Conservation (phyloP, 2,888 invertebrate species). For the Schizaphis graminum region DNA sequence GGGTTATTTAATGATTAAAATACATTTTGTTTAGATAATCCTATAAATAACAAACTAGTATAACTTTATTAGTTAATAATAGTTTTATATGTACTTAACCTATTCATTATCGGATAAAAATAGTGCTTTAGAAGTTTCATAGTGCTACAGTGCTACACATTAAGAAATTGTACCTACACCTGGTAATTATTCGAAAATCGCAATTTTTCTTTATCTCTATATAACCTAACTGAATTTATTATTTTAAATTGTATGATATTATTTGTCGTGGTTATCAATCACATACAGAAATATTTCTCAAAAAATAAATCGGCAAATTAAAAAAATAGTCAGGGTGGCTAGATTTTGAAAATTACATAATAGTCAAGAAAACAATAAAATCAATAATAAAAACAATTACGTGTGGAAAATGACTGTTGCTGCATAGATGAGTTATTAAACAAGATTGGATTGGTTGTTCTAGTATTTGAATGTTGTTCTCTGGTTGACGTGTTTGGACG, state of each 20-base stretch:
- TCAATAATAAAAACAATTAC: background rate
- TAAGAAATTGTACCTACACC: background rate
- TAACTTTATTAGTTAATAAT: background rate
- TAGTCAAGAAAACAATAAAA: background rate
- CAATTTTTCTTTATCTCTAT: background rate
- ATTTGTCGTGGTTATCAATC: background rate
- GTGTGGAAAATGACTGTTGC: slow-evolving; percentile 41
- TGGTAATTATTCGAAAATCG: background rate
- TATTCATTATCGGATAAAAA: background rate
- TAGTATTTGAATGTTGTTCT: slow-evolving; percentile 44
- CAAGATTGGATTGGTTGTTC: slow-evolving; percentile 19
- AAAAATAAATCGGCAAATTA: background rate
- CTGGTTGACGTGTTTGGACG: slow-evolving; percentile 26
- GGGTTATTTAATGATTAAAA: background rate
- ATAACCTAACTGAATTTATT: background rate
- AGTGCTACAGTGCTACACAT: background rate
- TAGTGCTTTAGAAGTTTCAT: background rate
- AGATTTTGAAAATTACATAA: background rate
- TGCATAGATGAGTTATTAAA: slow-evolving; percentile 47
- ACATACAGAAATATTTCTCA: background rate
- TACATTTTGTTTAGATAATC: slow-evolving; percentile 5
- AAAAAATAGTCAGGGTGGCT: background rate
- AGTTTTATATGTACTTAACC: background rate
- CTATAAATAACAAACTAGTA: background rate
- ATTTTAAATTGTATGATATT: background rate